Evolutionary conservation across 1,140 invertebrate genomes (phyloP).

Genomic region (Caenorhabditis brenneri): DNA sequence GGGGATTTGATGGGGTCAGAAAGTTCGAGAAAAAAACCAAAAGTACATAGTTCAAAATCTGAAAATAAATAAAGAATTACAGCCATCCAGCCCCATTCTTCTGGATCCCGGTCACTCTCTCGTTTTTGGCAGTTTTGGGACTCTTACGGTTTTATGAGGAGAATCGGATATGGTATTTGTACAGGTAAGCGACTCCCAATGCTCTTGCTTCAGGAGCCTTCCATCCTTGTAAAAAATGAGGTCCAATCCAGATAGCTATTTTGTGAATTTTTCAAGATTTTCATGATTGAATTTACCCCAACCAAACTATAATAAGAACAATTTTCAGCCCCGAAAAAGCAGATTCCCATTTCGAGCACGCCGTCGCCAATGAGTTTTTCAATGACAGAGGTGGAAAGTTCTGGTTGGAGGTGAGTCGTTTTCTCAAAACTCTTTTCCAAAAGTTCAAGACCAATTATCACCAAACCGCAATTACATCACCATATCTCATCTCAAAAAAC

Average conservation of each 20-base stretch:
- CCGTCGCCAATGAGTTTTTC: constrained; percentile 59
- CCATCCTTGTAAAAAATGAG: no score
- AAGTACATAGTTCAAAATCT: no score
- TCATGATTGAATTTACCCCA: no score
- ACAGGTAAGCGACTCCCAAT: no score
- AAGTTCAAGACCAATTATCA: no score
- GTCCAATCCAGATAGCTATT: no score
- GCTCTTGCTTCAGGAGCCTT: no score
- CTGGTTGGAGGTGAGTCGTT: constrained; percentile 59
- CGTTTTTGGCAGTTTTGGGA: constrained; percentile 49
- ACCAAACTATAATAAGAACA: neutral
- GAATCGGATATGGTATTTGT: constrained; percentile 60
- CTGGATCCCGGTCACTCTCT: constrained; percentile 52
- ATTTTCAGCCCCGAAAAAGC: constrained; percentile 52
- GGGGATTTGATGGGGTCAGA: neutral
- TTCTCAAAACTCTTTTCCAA: no score
- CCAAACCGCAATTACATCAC: no score
- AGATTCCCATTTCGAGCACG: constrained; percentile 56
- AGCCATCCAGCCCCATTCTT: constrained; percentile 56
- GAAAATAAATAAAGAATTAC: constrained; percentile 1
- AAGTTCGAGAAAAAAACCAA: no score
- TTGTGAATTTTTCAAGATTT: no score
- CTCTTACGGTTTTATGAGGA: constrained; percentile 56
- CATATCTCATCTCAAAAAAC: no score
- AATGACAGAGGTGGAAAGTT: constrained; percentile 59